phyloP scores from a whole-genome alignment of 1,140 invertebrate species.

The Zaprionus gabonicus region DNA sequence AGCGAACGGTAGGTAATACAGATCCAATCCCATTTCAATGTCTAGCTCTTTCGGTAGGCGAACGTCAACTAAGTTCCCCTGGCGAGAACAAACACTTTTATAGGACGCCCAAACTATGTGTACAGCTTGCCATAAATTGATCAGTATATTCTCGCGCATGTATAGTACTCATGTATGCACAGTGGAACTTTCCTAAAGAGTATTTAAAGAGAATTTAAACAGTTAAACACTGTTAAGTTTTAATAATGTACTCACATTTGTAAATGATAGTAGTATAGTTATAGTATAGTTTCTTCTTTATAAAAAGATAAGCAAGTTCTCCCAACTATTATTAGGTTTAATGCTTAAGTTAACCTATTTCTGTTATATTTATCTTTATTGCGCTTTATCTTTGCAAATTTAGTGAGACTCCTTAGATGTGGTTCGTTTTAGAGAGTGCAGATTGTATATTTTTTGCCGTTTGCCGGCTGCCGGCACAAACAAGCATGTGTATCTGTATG shows the following conservation, averaged over 20 bases:
- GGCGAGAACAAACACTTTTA: slow-evolving; percentile 1
- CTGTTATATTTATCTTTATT: neutral
- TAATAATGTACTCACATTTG: too few species aligned
- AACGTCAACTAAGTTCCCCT: neutral
- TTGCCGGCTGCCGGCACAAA: neutral
- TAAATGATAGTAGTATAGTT: too few species aligned
- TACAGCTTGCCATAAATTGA: slow-evolving; percentile 3
- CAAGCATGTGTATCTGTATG: neutral
- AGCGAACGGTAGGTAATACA: slow-evolving; percentile 89
- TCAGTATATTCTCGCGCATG: neutral
- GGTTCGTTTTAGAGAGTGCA: neutral
- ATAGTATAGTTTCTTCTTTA: too few species aligned
- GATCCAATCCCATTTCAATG: slow-evolving; percentile 59
- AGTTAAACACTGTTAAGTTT: too few species aligned
- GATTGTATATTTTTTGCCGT: neutral
- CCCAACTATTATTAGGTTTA: neutral
- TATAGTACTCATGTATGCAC: neutral
- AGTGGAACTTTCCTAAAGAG: neutral
- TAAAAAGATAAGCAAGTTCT: too few species aligned
- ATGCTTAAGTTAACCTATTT: neutral
- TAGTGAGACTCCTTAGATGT: neutral
- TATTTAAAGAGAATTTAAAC: neutral
- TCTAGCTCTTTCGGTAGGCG: neutral
- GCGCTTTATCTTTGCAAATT: neutral
- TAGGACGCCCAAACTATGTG: neutral